These are phyloP conservation scores for Ia io DNA, from an alignment of 2,113 vertebrate species.

Conservation along the genomic window DNA sequence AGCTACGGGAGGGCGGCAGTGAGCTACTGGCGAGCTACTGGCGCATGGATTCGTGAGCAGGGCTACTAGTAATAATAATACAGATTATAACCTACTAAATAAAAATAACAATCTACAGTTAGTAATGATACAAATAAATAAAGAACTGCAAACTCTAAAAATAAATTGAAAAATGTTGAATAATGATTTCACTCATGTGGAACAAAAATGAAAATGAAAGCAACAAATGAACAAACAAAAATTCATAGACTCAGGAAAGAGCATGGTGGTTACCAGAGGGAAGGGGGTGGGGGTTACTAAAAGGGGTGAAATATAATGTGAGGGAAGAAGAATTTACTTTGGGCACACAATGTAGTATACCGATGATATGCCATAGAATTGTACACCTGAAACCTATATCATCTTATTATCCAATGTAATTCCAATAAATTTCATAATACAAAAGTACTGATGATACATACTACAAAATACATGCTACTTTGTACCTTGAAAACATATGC, in stretches of 20 bases:
- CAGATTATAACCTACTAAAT: not conserved
- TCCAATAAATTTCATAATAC: not conserved
- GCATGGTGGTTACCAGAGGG: not conserved
- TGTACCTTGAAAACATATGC: not conserved
- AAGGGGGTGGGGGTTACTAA: not conserved
- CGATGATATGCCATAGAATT: not conserved
- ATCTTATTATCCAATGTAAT: not conserved
- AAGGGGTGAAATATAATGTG: not conserved
- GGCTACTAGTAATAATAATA: not conserved
- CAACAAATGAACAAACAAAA: not conserved
- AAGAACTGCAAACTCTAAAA: not conserved
- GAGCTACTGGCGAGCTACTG: no score
- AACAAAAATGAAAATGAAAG: not conserved
- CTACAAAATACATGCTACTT: not conserved
- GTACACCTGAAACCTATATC: not conserved
- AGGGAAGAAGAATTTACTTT: not conserved
- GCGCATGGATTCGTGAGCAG: no score
- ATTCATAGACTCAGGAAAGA: not conserved
- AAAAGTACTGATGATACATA: not conserved
- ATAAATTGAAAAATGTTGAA: not conserved
- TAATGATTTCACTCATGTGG: not conserved
- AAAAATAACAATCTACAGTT: not conserved
- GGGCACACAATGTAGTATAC: not conserved
- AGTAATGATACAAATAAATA: not conserved
- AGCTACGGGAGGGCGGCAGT: no score